These are phyloP conservation scores for Euproctis similis DNA, from an alignment of 2,888 invertebrate species.

Conservation along the genomic window DNA sequence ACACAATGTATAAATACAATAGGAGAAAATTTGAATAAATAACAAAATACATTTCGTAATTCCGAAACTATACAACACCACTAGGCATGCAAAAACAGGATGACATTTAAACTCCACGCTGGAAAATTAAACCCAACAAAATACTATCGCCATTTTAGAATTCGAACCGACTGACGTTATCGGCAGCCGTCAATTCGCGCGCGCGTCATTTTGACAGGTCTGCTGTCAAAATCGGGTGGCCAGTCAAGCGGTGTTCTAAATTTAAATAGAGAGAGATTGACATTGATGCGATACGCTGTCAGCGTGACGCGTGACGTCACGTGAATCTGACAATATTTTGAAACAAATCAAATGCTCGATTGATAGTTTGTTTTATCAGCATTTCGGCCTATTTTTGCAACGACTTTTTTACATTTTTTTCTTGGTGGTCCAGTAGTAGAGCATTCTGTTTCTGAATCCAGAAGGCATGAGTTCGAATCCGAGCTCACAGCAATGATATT, in stretches of 20 bases:
- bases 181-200: slow-evolving; percentile 41
- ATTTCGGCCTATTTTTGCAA: too few relatives aligned
- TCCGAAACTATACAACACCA: too few relatives aligned
- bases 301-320: neutral
- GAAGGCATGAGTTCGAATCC: too few relatives aligned
- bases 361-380: too few relatives aligned
- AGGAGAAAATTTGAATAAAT: too few relatives aligned
- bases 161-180: slow-evolving; percentile 37
- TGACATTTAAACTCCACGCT: slow-evolving; percentile 10
- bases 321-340: slow-evolving; percentile 2
- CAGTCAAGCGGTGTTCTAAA: slow-evolving; percentile 50
- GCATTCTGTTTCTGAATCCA: too few relatives aligned
- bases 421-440: too few relatives aligned
- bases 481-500: too few relatives aligned
- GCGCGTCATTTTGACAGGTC: slow-evolving; percentile 40
- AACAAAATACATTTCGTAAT: too few relatives aligned
- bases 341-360: too few relatives aligned
- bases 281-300: slow-evolving; percentile 53
- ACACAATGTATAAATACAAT: too few relatives aligned
- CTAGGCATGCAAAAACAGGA: slow-evolving; percentile 6
- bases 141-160: slow-evolving; percentile 31
- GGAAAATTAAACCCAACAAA: slow-evolving; percentile 18
- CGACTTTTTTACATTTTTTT: too few relatives aligned
- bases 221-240: slow-evolving; percentile 50
- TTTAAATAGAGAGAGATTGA: slow-evolving; percentile 56